Evolutionary conservation across 2,888 invertebrate genomes (phyloP).

Genomic region (Thecocarcelia acutangulata): DNA sequence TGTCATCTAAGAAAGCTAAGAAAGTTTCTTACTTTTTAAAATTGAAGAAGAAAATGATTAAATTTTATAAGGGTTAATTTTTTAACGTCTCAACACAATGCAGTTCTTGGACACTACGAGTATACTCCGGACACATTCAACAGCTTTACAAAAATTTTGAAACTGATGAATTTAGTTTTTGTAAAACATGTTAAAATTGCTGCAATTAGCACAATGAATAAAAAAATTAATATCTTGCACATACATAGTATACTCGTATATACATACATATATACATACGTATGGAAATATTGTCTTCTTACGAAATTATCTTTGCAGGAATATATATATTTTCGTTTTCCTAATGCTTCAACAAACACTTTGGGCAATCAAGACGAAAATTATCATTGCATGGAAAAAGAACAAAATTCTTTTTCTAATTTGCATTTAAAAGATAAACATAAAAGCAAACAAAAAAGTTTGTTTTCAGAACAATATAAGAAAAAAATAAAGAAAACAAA

Average conservation of each 20-base stretch:
- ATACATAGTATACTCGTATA: too few species aligned
- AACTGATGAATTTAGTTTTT: neutral
- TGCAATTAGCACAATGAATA: neutral
- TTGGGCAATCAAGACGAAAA: constrained; percentile 49
- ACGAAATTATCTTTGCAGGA: too few species aligned
- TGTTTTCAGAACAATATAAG: constrained; percentile 39
- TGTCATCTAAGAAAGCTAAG: too few species aligned
- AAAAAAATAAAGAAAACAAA: constrained; percentile 23
- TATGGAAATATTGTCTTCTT: too few species aligned
- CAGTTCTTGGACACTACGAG: too few species aligned
- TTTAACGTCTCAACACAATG: too few species aligned
- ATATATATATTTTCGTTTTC: neutral
- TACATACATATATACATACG: too few species aligned
- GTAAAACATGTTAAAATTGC: neutral
- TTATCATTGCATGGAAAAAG: constrained; percentile 31
- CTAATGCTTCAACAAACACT: constrained; percentile 30
- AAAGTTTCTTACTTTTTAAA: too few species aligned
- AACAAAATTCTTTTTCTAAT: constrained; percentile 39
- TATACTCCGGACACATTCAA: too few species aligned
- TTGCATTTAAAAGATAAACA: constrained; percentile 51
- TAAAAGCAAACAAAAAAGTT: constrained; percentile 24
- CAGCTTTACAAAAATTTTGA: neutral
- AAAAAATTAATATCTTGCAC: neutral
- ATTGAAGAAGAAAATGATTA: too few species aligned
- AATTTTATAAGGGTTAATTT: too few species aligned